phyloP scores from a whole-genome alignment of 2,797 vertebrate genomes.

The Betta splendens region DNA sequence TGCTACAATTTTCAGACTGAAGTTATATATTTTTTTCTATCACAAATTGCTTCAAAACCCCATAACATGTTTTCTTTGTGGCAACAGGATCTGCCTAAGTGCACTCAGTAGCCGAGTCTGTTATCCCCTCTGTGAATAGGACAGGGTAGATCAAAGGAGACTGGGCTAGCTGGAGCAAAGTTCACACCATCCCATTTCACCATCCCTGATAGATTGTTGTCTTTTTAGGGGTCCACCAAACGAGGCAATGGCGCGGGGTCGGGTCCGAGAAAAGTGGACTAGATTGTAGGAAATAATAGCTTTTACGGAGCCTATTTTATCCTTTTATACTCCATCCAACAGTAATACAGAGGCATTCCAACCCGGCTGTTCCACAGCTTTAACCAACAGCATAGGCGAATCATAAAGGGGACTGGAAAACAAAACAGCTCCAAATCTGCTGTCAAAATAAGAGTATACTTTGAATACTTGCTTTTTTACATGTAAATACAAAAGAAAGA shows the following conservation, averaged over 20 bases:
- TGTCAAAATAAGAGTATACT: background rate
- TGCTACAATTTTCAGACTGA: slow-evolving; percentile 10
- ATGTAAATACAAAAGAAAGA: background rate
- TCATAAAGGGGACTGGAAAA: slow-evolving; percentile 15
- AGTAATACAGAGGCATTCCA: slow-evolving; percentile 36
- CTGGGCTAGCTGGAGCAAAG: slow-evolving; percentile 59
- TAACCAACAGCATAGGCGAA: slow-evolving; percentile 26
- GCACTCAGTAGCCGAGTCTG: slow-evolving; percentile 69
- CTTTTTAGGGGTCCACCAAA: slow-evolving; percentile 52
- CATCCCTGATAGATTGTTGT: slow-evolving; percentile 43
- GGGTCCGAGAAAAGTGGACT: slow-evolving; percentile 46
- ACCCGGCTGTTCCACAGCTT: slow-evolving; percentile 17
- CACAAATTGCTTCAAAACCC: slow-evolving; percentile 35
- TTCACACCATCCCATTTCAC: slow-evolving; percentile 65
- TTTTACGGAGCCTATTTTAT: slow-evolving; percentile 69
- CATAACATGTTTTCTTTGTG: slow-evolving; percentile 49
- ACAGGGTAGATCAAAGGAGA: slow-evolving; percentile 80
- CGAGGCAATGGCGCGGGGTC: slow-evolving; percentile 42
- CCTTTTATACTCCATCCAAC: slow-evolving; percentile 61
- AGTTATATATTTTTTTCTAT: slow-evolving; percentile 44
- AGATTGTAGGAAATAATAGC: slow-evolving; percentile 60
- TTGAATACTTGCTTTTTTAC: too few species aligned
- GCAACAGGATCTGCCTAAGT: slow-evolving; percentile 69
- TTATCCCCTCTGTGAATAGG: slow-evolving; percentile 43
- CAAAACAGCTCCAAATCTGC: slow-evolving; percentile 3